Evolutionary conservation across 2,888 invertebrate species (phyloP).

Genomic region (Agriopis aurantiaria): DNA sequence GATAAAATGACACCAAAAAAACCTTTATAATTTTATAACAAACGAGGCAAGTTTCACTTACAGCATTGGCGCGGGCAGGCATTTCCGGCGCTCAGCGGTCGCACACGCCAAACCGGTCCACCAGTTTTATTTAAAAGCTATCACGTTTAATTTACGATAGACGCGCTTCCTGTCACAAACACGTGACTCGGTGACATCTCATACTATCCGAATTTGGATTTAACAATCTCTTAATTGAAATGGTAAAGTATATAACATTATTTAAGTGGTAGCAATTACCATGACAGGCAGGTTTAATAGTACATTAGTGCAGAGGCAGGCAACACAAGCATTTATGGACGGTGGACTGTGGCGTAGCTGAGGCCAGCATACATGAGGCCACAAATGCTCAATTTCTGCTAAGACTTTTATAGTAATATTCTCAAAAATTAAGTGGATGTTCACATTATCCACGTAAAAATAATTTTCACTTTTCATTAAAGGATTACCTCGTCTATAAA

Average conservation of each 20-base stretch:
- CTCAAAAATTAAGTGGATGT: too few relatives aligned
- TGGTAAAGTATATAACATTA: not conserved
- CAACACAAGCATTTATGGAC: too few relatives aligned
- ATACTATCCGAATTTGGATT: slow-evolving; percentile 32
- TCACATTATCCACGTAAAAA: too few relatives aligned
- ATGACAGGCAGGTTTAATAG: too few relatives aligned
- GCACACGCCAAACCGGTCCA: slow-evolving; percentile 82
- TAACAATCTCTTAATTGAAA: slow-evolving; percentile 49
- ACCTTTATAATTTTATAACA: slow-evolving; percentile 19
- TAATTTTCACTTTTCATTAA: too few relatives aligned
- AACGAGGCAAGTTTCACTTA: slow-evolving; percentile 56
- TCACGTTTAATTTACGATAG: slow-evolving; percentile 76
- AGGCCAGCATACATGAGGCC: too few relatives aligned
- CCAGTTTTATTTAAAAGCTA: slow-evolving; percentile 69
- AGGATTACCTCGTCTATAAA: too few relatives aligned
- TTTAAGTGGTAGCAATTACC: too few relatives aligned
- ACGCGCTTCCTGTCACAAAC: slow-evolving; percentile 76
- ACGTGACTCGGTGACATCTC: slow-evolving; percentile 37
- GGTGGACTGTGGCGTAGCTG: too few relatives aligned
- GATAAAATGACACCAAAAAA: not conserved
- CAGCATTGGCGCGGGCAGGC: slow-evolving; percentile 59
- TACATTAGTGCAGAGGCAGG: too few relatives aligned
- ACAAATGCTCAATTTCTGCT: too few relatives aligned
- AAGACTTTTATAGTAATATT: too few relatives aligned
- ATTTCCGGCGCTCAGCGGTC: slow-evolving; percentile 55